A percentile compares a stretch with the other conserved stretches of the same genome.
Evolutionary conservation across 2,888 invertebrate genomes (phyloP).

Genomic region (Eretmocerus hayati): DNA sequence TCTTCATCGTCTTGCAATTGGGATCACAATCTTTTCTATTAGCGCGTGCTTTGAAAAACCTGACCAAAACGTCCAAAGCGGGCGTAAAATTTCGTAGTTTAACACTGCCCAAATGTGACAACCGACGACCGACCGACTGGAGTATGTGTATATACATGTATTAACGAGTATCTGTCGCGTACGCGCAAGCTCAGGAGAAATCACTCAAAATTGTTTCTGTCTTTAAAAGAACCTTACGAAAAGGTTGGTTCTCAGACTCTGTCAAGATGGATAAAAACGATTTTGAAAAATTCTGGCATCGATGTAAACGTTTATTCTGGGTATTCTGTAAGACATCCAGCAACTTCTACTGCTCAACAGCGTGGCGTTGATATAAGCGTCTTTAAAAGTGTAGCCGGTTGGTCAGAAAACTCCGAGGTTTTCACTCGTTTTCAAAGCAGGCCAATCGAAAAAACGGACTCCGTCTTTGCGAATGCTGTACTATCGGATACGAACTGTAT

Average conservation of each 20-base stretch:
- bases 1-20: no score
- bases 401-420: constrained; percentile 1
- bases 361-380: constrained; percentile 1
- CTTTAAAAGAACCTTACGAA: constrained; percentile 5
- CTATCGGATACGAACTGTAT: no score
- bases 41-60: no score
- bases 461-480: constrained; percentile 1
- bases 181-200: constrained; percentile 4
- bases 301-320: background rate
- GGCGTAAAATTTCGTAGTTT: no score
- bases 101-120: no score
- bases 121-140: no score
- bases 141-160: constrained; percentile 6
- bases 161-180: background rate
- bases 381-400: background rate
- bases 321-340: background rate
- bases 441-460: background rate
- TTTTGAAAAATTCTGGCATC: background rate
- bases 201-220: constrained; percentile 8
- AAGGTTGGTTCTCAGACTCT: background rate
- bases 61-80: no score
- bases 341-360: background rate
- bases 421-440: constrained; percentile 4
- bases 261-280: background rate
- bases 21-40: no score